Base-by-base conservation (phyloP, 2,888 invertebrate genomes). In the Heliconius ismenius region DNA sequence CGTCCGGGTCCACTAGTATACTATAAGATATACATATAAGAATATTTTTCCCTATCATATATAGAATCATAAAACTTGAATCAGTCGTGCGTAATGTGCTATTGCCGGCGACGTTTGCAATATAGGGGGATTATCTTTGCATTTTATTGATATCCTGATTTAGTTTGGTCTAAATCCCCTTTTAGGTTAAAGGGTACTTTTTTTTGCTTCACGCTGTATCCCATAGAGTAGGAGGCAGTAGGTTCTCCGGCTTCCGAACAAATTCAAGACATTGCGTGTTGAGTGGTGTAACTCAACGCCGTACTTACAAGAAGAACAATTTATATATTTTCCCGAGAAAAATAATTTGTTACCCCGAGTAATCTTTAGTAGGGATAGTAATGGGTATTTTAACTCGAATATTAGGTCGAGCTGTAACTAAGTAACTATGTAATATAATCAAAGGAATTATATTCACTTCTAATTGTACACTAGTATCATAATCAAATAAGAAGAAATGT, bases 61-160 rank as follows among this genome's bases (percentile, higher is more conserved):
- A 32, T 60, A 60, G 62, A 62, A 73, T 18, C 58, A 43, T 73
- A 73, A 62, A 60, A 63, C 39, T 63, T 62, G 73, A 73, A 62
- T 60, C 72, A 63, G 36, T 63, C 76, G 72, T 72, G 76, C 76
- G 76, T 69, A 64, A 76, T 65, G 54, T 49, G 54, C 64, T 76
- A 69, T 75, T 36, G 63, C 70, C 58, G 21, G 36, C 54, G 64
- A 72, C 58, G 54, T 76, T 76, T 76, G 76, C 72, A n/a, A 63
- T 76, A 70, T 63, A 69, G 58, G 21, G 74, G 74, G 70, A 77
- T 77, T 72, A 77, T 78, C 62, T 76, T 76, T 63, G 67, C 73
- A 69, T 73, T 78, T 73, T 75, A 68, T 68, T 73, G 76, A 60
- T 73, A 73, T 73, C 76, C 69, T 68, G 62, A 62, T 68, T 49